Evolutionary conservation across 2,797 vertebrate species (phyloP).

Genomic region (Pseudochromis fuscus): DNA sequence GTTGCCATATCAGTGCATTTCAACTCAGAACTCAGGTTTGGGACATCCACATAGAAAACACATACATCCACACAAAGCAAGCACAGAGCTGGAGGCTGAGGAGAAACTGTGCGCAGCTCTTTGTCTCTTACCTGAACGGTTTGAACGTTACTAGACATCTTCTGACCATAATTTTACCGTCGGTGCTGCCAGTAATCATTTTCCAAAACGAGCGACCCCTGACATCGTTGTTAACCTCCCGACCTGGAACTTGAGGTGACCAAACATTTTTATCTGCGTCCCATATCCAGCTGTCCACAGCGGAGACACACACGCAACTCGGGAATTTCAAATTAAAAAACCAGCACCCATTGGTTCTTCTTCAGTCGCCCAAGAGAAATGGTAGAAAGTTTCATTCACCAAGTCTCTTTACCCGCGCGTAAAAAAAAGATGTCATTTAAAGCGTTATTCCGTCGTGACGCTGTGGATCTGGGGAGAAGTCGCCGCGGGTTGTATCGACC

Average conservation of each 20-base stretch:
- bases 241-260: constrained; percentile 54
- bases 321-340: neutral
- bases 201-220: constrained; percentile 74
- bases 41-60: neutral
- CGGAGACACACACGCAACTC: neutral
- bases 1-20: neutral
- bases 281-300: constrained; percentile 34
- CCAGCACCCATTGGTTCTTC: neutral
- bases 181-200: constrained; percentile 87
- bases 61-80: neutral
- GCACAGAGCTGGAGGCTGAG: neutral
- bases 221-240: constrained; percentile 69
- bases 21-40: constrained; percentile 3
- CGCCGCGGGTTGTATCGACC: constrained; percentile 36
- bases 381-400: constrained; percentile 64
- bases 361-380: constrained; percentile 2
- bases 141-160: constrained; percentile 95
- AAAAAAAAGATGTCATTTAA: constrained; percentile 34
- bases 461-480: constrained; percentile 6
- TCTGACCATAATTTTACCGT: constrained; percentile 95
- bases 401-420: neutral
- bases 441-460: constrained; percentile 26
- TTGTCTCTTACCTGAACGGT: constrained; percentile 92
- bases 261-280: constrained; percentile 54
- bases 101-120: neutral